Conservation (phyloP, 2,888 invertebrate species). For the Stenichneumon culpator region DNA sequence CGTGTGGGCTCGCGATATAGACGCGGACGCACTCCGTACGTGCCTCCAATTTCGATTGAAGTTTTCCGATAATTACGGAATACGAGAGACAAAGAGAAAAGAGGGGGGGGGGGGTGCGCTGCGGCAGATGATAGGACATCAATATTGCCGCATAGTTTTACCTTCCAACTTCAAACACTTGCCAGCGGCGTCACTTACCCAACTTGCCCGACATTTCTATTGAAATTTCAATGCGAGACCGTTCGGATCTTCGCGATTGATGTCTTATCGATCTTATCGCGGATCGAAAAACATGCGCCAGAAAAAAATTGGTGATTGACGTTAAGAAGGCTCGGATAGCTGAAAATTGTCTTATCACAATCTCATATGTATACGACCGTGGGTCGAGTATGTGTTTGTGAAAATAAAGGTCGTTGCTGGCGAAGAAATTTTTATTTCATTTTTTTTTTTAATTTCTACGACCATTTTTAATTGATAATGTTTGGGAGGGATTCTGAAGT, state of each 20-base stretch:
- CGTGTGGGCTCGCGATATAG: neutral
- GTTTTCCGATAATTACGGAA: slow-evolving; percentile 47
- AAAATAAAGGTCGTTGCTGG: neutral
- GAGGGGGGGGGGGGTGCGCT: neutral
- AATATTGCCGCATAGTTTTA: neutral
- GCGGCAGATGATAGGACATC: neutral
- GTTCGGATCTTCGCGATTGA: neutral
- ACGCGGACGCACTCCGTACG: slow-evolving; percentile 1
- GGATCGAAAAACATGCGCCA: neutral
- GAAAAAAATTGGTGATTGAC: neutral
- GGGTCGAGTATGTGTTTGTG: neutral
- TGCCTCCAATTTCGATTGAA: slow-evolving; percentile 38
- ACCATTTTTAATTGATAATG: too few relatives aligned
- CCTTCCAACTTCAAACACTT: neutral
- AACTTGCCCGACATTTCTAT: neutral
- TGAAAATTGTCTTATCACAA: neutral
- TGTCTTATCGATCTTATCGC: slow-evolving; percentile 5
- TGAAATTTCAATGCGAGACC: neutral
- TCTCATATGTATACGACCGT: neutral
- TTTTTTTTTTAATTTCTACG: too few relatives aligned
- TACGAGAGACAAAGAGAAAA: neutral
- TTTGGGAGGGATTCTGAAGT: too few relatives aligned
- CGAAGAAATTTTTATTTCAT: too few relatives aligned
- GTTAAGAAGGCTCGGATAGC: neutral
- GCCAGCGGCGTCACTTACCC: neutral